Base-by-base conservation (phyloP, 2,797 vertebrate species). In the Lemur catta region DNA sequence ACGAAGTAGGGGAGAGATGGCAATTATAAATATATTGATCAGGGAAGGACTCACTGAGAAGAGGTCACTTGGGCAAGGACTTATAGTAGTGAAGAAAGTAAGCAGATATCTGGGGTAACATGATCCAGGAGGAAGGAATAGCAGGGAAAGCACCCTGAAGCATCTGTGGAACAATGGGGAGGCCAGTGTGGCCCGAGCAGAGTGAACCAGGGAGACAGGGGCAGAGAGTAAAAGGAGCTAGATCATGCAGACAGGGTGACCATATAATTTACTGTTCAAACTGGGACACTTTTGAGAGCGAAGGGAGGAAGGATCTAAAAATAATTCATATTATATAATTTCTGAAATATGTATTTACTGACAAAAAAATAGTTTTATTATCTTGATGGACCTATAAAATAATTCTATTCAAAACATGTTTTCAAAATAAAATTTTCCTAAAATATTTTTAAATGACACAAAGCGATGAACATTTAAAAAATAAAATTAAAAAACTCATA, bases 341-440 rank as follows among this genome's bases (percentile, higher is more conserved):
- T 85, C 65, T 38, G 2, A 90, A 79, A 79, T 43, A 80, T 55
- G 26, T 46, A 63, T 76, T 78, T 76, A 38, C 57, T 69, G 52
- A 26, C 59, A 17, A 65, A 84, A 59, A 91, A 50, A 67, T 91
- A 14, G 20, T 75, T 89, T 74, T 74, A 52, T 86, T 67, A 38
- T 71, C 79, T 17, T 84, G 46, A 38, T 52, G 6, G 20, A 50
- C 52, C 48, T 94, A 67, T 14, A 41, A 93, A 55, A 91, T 61
- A 94, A 85, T 88, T 92, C 26, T 50, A 71, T 43, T 80, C 26
- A 85, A 92, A 91, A 78, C 1, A 86, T 79, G 75, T 65, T 95
- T 93, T 91, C n/a, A 91, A 94, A 69, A 76, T 38, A 76, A 74
- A 89, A 57, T 57, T 85, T 87, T 84, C 80, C 80, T 84, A 92